Percentiles rank a stretch among this genome's conserved stretches.
phyloP scores from a whole-genome alignment of 2,888 invertebrate species.

The Drosophila percnosoma region DNA sequence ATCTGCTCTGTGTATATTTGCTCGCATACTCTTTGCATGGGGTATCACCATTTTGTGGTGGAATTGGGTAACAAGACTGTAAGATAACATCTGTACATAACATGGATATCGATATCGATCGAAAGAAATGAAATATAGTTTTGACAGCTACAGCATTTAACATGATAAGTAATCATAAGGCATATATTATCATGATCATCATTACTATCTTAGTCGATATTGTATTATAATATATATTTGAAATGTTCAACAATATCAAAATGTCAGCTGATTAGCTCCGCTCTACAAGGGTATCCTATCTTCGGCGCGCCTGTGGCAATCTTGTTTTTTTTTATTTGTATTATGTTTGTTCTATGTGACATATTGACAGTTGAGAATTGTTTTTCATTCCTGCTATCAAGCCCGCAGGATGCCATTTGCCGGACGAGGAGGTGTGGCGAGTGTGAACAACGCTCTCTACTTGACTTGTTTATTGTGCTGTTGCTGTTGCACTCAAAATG shows the following conservation, averaged over 20 bases:
- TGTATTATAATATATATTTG: neutral
- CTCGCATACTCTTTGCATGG: neutral
- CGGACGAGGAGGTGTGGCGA: neutral
- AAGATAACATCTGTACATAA: neutral
- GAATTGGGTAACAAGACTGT: neutral
- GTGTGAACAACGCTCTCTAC: constrained; percentile 1
- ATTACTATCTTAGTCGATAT: neutral
- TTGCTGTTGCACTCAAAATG: constrained; percentile 49
- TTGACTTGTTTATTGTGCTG: constrained; percentile 39
- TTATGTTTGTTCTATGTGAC: constrained; percentile 29
- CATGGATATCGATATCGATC: neutral
- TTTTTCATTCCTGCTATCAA: constrained; percentile 35
- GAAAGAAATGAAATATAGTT: neutral
- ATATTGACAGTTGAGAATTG: constrained; percentile 65
- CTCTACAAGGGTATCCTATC: neutral
- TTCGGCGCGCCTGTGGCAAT: neutral
- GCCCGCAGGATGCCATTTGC: constrained; percentile 23
- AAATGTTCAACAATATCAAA: neutral
- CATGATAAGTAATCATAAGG: neutral
- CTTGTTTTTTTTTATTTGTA: neutral
- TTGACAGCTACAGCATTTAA: neutral
- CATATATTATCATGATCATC: neutral
- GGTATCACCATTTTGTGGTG: neutral
- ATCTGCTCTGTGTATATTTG: constrained; percentile 7
- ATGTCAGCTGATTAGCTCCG: neutral